Percentiles rank a stretch among this genome's conserved stretches.
Evolutionary conservation across 2,888 invertebrate species (phyloP).

Genomic region (Papilio protenor): DNA sequence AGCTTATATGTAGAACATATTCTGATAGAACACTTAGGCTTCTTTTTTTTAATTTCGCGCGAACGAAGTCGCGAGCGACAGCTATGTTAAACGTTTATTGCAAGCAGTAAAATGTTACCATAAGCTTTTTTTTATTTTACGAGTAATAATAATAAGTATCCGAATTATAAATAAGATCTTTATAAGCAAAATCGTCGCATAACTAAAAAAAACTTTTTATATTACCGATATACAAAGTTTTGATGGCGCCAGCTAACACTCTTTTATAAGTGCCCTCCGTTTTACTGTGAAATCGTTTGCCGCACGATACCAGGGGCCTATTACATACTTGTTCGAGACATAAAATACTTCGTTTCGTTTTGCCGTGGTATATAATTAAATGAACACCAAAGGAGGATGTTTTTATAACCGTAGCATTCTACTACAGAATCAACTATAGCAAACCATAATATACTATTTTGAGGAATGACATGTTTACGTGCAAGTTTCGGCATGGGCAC

Average conservation of each 20-base stretch:
- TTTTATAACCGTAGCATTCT: background rate
- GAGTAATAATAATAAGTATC: no score
- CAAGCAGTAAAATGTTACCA: no score
- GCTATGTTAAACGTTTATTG: no score
- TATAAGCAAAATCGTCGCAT: background rate
- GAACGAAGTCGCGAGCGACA: no score
- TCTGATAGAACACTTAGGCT: background rate
- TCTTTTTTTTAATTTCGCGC: no score
- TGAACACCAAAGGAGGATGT: background rate
- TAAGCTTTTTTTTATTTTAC: no score
- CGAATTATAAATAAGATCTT: background rate
- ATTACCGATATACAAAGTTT: conserved; percentile 27
- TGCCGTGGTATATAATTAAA: background rate
- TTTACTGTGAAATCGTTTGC: conserved; percentile 30
- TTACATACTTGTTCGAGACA: background rate
- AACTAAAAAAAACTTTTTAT: conserved; percentile 5
- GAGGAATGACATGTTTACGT: background rate
- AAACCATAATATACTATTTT: background rate
- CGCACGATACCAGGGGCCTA: conserved; percentile 29
- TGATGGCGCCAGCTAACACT: conserved; percentile 23
- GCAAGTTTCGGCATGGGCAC: background rate
- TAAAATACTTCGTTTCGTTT: background rate
- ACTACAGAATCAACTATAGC: background rate
- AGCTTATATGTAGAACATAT: no score
- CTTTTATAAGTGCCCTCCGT: conserved; percentile 9